Evolutionary conservation across 2,797 vertebrate genomes (phyloP), one percentile per base, ranked within the genome.

Genomic region (Liparis tanakae): DNA sequence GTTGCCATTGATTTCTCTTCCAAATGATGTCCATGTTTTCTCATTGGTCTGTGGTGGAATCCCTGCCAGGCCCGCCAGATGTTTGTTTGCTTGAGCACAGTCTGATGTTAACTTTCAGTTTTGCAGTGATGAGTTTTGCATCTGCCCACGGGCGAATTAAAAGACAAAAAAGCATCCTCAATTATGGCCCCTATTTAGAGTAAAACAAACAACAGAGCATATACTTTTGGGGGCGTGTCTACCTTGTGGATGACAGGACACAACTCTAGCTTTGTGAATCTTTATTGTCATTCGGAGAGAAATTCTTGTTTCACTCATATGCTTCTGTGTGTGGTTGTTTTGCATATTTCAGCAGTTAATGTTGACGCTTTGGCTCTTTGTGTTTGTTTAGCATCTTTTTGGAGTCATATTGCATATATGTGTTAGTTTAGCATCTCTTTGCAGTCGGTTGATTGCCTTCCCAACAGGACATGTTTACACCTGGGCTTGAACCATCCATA

Each of bases 1-100:
- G 74, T 69, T 66, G 60, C 48, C 50, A 78, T 84, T 55, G 82
- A 89, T 89, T 91, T 87, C 55, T 71, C 56, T 54, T 85, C 76
- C 70, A 88, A 84, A 86, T 87, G 34, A 85, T 70, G 76, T 81
- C 67, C 60, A 77, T 73, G 68, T 87, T 81, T 76, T 83, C 76
- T 83, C 66, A 72, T 48, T 58, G 67, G 74, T 82, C 59, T 72
- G 76, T 6, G 12, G 37, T 67, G 50, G 57, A 69, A 22, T 71
- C 34, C 37, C 65, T 79, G 83, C 83, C 83, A 82, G 73, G 20
- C 48, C 7, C 15, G 63, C 72, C 82, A 76, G 74, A 82, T 79
- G 36, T 65, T 80, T 82, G 39, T 81, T 81, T 78, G 33, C 72
- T 70, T 33, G 39, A 81, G 73, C 60, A 50, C 65, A 59, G 78